A percentile compares a stretch with the other conserved stretches of the same genome.
Evolutionary conservation across 2,888 invertebrate species (phyloP).

Genomic region (Adela reaumurella): DNA sequence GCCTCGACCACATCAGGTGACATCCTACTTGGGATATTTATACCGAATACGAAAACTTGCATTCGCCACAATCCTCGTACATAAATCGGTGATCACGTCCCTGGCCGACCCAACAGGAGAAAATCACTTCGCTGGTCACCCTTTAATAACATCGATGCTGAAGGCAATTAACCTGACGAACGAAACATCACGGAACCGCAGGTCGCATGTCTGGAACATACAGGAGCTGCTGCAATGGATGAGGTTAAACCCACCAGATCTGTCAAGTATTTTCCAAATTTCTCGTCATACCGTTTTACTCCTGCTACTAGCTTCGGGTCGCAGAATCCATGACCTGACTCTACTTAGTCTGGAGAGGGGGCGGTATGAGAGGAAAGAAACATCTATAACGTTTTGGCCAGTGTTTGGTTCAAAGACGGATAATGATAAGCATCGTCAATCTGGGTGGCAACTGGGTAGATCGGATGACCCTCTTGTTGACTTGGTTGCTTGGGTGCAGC

Average conservation of each 20-base stretch:
- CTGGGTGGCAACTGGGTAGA: neutral
- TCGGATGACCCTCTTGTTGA: neutral
- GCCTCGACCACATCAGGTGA: slow-evolving; percentile 6
- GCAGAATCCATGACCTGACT: slow-evolving; percentile 13
- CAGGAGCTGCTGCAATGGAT: slow-evolving; percentile 4
- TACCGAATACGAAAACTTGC: slow-evolving; percentile 8
- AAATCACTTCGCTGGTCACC: slow-evolving; percentile 5
- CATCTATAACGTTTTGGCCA: slow-evolving; percentile 7
- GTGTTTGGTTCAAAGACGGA: neutral
- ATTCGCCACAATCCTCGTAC: slow-evolving; percentile 12
- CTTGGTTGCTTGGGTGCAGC: neutral
- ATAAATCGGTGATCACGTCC: slow-evolving; percentile 12
- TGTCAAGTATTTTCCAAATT: slow-evolving; percentile 6
- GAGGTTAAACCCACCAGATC: neutral
- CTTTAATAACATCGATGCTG: slow-evolving; percentile 9
- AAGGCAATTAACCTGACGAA: slow-evolving; percentile 9
- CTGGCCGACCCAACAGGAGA: slow-evolving; percentile 9
- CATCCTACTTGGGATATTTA: slow-evolving; percentile 10
- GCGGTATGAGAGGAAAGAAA: slow-evolving; percentile 7
- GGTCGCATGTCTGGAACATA: slow-evolving; percentile 9
- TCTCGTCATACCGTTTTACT: slow-evolving; percentile 8
- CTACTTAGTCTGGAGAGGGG: slow-evolving; percentile 8
- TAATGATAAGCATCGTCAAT: slow-evolving; percentile 1
- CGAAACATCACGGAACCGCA: slow-evolving; percentile 6
- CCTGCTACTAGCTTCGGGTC: slow-evolving; percentile 11